Conservation (phyloP, 2,797 vertebrate species). For the Danio albolineatus region DNA sequence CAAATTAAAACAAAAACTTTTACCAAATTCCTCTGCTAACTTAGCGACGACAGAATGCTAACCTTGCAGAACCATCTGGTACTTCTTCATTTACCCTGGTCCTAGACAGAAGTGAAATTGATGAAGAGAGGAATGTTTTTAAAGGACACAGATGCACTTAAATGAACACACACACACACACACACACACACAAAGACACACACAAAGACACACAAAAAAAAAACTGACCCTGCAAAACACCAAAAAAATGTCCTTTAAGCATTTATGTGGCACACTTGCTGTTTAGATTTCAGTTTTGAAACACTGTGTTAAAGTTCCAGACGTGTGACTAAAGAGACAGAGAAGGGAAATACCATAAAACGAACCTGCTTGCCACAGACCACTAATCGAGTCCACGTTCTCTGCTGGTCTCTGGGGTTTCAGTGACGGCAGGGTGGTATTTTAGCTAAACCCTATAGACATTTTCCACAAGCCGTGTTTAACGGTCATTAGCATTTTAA, state of each 20-base stretch:
- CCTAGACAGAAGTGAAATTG: constrained; percentile 35
- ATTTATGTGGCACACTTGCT: not conserved
- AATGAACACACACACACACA: not conserved
- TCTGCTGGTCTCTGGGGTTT: constrained; percentile 11
- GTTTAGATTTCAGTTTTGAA: constrained; percentile 4
- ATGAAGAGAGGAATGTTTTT: not conserved
- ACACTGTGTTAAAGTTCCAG: not conserved
- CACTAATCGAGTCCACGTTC: constrained; percentile 22
- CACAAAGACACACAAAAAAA: not conserved
- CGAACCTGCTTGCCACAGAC: constrained; percentile 17
- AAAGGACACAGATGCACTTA: constrained; percentile 1
- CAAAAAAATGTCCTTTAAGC: not conserved
- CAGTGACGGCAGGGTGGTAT: constrained; percentile 5
- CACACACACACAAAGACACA: not conserved
- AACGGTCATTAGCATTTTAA: too few relatives aligned
- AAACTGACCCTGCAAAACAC: not conserved
- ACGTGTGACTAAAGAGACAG: not conserved
- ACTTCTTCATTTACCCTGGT: constrained; percentile 35
- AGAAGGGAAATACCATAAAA: constrained; percentile 28
- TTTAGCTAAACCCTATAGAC: not conserved
- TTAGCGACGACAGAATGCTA: constrained; percentile 1
- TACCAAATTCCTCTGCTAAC: not conserved
- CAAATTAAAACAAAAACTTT: not conserved
- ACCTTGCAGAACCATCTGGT: constrained; percentile 1
- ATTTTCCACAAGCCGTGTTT: too few relatives aligned